Conservation (phyloP, 2,888 invertebrate genomes). For the Hypercompe scribonia region DNA sequence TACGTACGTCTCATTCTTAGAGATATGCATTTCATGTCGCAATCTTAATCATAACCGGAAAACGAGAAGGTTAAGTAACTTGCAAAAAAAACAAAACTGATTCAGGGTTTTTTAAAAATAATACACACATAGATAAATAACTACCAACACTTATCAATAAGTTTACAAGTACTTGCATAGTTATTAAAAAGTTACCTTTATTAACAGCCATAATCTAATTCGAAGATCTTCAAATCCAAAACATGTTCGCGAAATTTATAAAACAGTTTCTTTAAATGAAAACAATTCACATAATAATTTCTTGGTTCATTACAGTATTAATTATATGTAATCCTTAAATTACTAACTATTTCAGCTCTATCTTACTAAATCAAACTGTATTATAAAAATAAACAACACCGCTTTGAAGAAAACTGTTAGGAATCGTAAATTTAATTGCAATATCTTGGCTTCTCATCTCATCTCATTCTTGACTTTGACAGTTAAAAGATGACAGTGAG, state of each 20-base stretch:
- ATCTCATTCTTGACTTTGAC: not conserved
- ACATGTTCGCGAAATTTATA: conserved; percentile 46
- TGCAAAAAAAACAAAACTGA: not conserved
- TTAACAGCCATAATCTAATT: conserved; percentile 56
- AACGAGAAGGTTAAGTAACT: not conserved
- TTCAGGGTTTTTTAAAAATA: conserved; percentile 28
- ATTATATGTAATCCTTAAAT: conserved; percentile 20
- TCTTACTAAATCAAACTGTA: not conserved
- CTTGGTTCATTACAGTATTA: not conserved
- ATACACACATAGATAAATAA: conserved; percentile 13
- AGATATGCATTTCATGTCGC: not conserved
- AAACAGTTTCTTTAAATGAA: conserved; percentile 27
- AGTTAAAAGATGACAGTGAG: not conserved
- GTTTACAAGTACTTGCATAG: conserved; percentile 8
- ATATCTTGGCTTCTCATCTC: not conserved
- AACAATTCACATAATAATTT: conserved; percentile 8
- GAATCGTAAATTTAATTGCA: not conserved
- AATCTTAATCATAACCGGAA: not conserved
- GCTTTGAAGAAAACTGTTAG: not conserved
- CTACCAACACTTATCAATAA: conserved; percentile 2
- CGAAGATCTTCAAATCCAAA: conserved; percentile 46
- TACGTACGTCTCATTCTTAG: not conserved
- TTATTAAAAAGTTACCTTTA: conserved; percentile 57
- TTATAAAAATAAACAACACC: conserved; percentile 7
- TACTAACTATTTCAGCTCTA: not conserved